Evolutionary conservation across 2,888 invertebrate genomes (phyloP).

Genomic region (Mythimna lalbum): DNA sequence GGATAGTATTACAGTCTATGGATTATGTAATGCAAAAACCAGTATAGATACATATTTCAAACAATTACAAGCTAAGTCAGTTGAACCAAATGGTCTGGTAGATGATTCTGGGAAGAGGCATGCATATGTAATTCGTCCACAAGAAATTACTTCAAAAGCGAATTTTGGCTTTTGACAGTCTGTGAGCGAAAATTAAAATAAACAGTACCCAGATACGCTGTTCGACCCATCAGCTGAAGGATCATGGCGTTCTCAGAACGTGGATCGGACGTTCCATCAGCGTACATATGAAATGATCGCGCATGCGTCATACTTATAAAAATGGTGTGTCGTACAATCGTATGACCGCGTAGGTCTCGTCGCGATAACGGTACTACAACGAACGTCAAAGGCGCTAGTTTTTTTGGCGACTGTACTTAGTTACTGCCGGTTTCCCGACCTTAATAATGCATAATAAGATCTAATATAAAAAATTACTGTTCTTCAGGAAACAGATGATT

Average conservation of each 20-base stretch:
- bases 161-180: slow-evolving; percentile 1
- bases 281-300: slow-evolving; percentile 63
- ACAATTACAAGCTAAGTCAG: background rate
- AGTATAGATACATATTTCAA: background rate
- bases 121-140: background rate
- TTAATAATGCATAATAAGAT: slow-evolving; percentile 62
- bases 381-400: slow-evolving; percentile 69
- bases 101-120: background rate
- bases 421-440: slow-evolving; percentile 55
- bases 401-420: slow-evolving; percentile 63
- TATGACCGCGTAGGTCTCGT: slow-evolving; percentile 66
- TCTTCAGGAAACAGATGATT: slow-evolving; percentile 20
- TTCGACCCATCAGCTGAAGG: slow-evolving; percentile 29
- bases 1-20: background rate
- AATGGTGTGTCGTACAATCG: slow-evolving; percentile 69
- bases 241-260: slow-evolving; percentile 40
- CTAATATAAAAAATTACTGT: slow-evolving; percentile 46
- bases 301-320: slow-evolving; percentile 81
- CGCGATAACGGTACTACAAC: slow-evolving; percentile 79
- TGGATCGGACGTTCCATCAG: slow-evolving; percentile 46
- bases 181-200: background rate
- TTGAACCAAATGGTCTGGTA: background rate
- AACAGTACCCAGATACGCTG: slow-evolving; percentile 13
- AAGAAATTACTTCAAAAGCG: slow-evolving; percentile 1
- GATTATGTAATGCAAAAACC: background rate